A percentile compares a stretch with the other conserved stretches of the same genome.
phyloP scores from a whole-genome alignment of 2,113 vertebrate species.

The Sapayoa aenigma region DNA sequence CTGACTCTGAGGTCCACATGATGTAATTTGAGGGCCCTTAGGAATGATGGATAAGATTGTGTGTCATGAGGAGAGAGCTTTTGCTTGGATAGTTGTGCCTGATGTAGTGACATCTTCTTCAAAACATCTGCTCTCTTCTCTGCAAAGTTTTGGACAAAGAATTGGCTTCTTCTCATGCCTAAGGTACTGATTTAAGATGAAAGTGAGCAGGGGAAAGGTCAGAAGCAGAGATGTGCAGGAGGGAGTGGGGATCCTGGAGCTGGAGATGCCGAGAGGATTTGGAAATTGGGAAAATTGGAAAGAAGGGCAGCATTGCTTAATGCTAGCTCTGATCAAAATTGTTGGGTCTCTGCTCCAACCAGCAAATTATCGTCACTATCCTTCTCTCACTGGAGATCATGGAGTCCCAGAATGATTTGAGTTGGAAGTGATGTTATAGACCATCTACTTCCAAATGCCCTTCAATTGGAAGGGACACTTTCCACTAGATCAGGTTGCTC shows the following conservation, averaged over 20 bases:
- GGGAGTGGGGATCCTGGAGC: not conserved
- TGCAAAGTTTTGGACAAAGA: not conserved
- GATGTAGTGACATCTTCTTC: not conserved
- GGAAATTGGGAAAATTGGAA: not conserved
- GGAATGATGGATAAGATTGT: not conserved
- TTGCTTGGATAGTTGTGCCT: not conserved
- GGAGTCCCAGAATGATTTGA: not conserved
- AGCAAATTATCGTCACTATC: not conserved
- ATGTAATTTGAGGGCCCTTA: not conserved
- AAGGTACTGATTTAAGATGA: not conserved
- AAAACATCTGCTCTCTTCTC: not conserved
- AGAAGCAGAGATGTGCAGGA: not conserved
- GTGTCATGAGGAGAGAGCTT: not conserved
- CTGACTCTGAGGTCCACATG: not conserved
- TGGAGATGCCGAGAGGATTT: not conserved
- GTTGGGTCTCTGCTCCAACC: not conserved
- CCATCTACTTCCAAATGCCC: not conserved
- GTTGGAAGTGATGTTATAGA: not conserved
- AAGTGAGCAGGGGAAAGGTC: not conserved
- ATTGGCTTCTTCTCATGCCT: not conserved
- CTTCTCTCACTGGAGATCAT: not conserved
- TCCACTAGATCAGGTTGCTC: accelerated
- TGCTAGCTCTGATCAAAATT: not conserved
- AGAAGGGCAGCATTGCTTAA: not conserved
- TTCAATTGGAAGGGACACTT: not conserved